Conservation (phyloP, 1,140 invertebrate species). For the Antheraea mylitta region DNA sequence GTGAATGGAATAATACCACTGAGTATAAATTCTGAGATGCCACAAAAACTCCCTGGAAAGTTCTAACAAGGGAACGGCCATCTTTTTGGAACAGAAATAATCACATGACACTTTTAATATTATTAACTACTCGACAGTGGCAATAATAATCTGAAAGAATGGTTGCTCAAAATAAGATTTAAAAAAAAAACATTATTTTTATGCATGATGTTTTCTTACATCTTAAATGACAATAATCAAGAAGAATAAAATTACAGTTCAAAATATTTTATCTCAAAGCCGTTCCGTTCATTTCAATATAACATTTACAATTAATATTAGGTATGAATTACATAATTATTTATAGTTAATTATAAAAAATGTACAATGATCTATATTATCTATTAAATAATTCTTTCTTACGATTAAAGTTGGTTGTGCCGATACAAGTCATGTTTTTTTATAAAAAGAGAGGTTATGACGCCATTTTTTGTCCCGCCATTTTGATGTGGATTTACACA, state of each 20-base stretch:
- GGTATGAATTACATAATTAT: constrained; percentile 43
- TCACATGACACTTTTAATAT: no score
- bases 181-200: no score
- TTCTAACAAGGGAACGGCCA: no score
- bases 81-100: no score
- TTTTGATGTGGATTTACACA: constrained; percentile 38
- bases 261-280: neutral
- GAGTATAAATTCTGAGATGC: no score
- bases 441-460: constrained; percentile 13
- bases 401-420: constrained; percentile 68
- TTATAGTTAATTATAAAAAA: constrained; percentile 54
- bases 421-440: constrained; percentile 33
- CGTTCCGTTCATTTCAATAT: constrained; percentile 12
- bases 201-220: no score
- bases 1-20: no score
- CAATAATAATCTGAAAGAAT: no score
- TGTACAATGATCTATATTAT: constrained; percentile 59
- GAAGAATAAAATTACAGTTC: neutral
- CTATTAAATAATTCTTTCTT: constrained; percentile 62
- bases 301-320: constrained; percentile 42
- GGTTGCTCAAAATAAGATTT: no score
- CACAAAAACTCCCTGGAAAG: no score
- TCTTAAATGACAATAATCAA: no score
- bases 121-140: no score
- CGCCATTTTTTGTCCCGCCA: constrained; percentile 39